Percentiles rank a stretch among this genome's conserved stretches.
Conservation (phyloP, 2,113 vertebrate genomes). For the Chaetops frenatus region DNA sequence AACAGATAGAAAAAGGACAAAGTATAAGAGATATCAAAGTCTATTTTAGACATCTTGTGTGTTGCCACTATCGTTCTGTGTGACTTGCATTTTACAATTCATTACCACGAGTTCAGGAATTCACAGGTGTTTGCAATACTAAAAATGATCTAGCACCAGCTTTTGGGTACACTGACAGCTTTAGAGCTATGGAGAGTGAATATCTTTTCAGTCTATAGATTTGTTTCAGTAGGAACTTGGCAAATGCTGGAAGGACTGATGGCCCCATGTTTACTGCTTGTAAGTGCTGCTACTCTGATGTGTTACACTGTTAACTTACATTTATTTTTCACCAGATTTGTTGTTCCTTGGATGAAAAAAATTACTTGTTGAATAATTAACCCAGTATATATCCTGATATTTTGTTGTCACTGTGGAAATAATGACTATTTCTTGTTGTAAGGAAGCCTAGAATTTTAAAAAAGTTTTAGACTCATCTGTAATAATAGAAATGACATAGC, state of each 20-base stretch:
- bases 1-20: neutral
- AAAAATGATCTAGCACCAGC: neutral
- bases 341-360: neutral
- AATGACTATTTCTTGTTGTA: neutral
- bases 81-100: neutral
- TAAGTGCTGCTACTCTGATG: neutral
- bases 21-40: neutral
- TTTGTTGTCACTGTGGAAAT: neutral
- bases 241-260: neutral
- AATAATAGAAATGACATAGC: neutral
- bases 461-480: neutral
- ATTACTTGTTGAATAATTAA: neutral
- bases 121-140: neutral
- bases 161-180: neutral
- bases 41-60: neutral
- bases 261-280: neutral
- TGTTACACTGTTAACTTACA: neutral
- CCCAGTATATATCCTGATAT: neutral
- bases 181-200: neutral
- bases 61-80: neutral
- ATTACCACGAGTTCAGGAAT: neutral
- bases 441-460: neutral
- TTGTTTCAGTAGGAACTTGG: neutral
- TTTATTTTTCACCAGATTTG: neutral
- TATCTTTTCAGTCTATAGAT: accelerated